Evolutionary conservation across 2,888 invertebrate genomes (phyloP), one percentile per base, ranked within the genome.

Genomic region (Drosophila antonietae): DNA sequence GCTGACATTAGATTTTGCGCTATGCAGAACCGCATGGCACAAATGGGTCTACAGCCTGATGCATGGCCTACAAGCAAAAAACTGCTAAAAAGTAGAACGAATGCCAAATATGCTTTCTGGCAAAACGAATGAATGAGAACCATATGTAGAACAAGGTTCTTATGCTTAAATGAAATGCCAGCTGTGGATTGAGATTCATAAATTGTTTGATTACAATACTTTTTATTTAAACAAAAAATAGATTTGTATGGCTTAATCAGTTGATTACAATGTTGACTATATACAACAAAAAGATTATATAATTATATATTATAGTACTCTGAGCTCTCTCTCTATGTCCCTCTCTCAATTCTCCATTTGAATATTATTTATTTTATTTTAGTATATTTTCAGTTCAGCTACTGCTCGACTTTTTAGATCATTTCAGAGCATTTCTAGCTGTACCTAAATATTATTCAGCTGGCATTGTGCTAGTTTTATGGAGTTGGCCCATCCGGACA

Each of bases 1-100:
- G 83, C 88, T 84, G 78, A 83, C 83, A 87, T 87, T 84, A 84
- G 83, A 84, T 78, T 78, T 70, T 78, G 79, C 73, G 68, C 79
- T 75, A 79, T 76, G 68, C 61, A 65, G 75, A 71, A 70, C 78
- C 78, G 72, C 78, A 78, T 72, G 78, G 64, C 78, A 78, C 68
- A 78, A 78, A 78, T 78, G 78, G 78, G 71, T 78, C 75, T 75
- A 60, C 51, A 51, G 67, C 51, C 62, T 75, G 78, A 78, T 63
- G 46, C 75, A 78, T 75, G 77, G 75, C 78, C 78, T 64, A 78
- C 65, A 78, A 62, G 68, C 41, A 68, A 14, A 49, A 47, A 47
- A n/a, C 14, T 8, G 35, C 20, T 15, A 0, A 37, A 39, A 35
- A 15, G 23, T 57, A 46, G 18, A 59, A 52, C 59, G 77, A 67